Evolutionary conservation across 2,113 vertebrate genomes (phyloP), one percentile per base, ranked within the genome.

Genomic region (Seriola dumerili): DNA sequence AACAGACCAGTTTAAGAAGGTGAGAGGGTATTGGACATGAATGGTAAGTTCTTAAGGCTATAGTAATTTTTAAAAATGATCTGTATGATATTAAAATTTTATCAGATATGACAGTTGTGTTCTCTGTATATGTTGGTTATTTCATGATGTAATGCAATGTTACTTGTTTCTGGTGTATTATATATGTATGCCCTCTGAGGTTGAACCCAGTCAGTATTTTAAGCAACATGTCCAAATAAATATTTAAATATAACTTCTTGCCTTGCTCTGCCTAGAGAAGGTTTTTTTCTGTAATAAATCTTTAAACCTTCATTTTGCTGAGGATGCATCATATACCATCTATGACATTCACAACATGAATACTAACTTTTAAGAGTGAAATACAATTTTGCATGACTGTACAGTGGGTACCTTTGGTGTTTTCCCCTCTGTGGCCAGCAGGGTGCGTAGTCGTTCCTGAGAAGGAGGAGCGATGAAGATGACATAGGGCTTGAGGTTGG

Each of bases 401-500:
- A 2, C 19, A n/a, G 5, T 9, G 8, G 3, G 7, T 94, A 98
- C 98, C 97, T 97, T 99, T 76, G 96, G 97, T 91, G 97, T 97
- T 91, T 97, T 98, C 76, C 97, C 97, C 78, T 97, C 97, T 92
- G 96, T 96, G 89, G 96, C 96, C 94, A 99, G 93, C 84, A 99
- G 95, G 72, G 96, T 96, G 89, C 97, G 97, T 78, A 98, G 95
- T 93, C 97, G 94, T 91, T 99, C 98, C 90, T 98, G 97, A 59
- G 97, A 97, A 88, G 97, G 97, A 59, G 97, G 97, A 40, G 97
- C 97, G 83, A 99, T 97, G 95, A 99, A 99, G 94, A 99, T 97
- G 89, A 99, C 96, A 81, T 97, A 99, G 58, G 98, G 98, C 92
- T 99, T 99, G 85, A 99, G 96, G 93, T 99, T 98, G 90, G 97